Percentiles rank a stretch among this genome's conserved stretches.
Evolutionary conservation across 2,888 invertebrate genomes (phyloP).

Genomic region (Conomelus anceps): DNA sequence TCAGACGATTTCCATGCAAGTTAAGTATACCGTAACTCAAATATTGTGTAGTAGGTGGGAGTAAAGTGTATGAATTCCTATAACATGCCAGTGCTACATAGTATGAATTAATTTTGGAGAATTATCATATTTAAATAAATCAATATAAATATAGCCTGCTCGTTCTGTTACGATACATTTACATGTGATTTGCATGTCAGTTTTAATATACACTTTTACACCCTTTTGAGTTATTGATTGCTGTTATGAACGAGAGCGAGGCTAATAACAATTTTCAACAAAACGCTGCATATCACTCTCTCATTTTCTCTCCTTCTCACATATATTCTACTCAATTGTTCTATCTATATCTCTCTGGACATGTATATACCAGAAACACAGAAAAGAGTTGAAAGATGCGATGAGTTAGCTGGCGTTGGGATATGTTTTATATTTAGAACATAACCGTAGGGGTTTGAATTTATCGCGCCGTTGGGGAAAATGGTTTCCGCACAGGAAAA

Average conservation of each 20-base stretch:
- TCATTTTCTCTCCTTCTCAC: not conserved
- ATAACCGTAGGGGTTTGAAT: not conserved
- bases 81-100: too few species aligned
- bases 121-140: too few species aligned
- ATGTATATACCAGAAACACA: not conserved
- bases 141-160: too few species aligned
- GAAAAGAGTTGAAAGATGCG: not conserved
- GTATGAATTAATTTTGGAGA: too few species aligned
- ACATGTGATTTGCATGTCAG: too few species aligned
- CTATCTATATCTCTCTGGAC: not conserved
- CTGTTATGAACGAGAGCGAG: not conserved
- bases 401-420: not conserved
- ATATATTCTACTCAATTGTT: not conserved
- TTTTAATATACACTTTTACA: too few species aligned
- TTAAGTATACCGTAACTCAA: too few species aligned
- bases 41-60: too few species aligned
- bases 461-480: constrained; percentile 5
- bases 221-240: not conserved
- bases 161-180: too few species aligned
- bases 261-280: not conserved
- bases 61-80: too few species aligned
- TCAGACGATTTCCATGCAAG: too few species aligned
- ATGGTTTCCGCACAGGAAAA: constrained; percentile 13
- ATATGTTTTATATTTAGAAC: constrained; percentile 3
- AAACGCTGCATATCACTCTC: not conserved